phyloP scores from a whole-genome alignment of 2,888 invertebrate species.

The Timandra comae region DNA sequence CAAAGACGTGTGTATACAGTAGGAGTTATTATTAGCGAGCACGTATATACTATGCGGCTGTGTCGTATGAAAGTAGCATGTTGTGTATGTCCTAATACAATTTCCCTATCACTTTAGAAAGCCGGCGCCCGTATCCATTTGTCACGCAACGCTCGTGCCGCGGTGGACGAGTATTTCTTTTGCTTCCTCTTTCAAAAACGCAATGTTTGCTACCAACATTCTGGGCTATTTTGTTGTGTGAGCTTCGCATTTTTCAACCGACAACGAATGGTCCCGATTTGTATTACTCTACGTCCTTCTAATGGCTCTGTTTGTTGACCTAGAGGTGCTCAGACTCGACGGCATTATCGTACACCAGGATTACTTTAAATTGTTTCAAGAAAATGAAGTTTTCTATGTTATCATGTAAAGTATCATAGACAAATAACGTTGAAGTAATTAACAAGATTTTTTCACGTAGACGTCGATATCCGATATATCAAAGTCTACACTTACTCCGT shows the following conservation, averaged over 20 bases:
- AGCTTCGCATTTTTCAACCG: constrained; percentile 53
- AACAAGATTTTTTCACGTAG: too few relatives aligned
- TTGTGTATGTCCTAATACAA: constrained; percentile 1
- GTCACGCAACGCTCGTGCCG: constrained; percentile 27
- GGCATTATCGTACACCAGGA: too few relatives aligned
- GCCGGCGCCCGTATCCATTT: constrained; percentile 32
- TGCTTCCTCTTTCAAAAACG: constrained; percentile 35
- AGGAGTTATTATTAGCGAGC: too few relatives aligned
- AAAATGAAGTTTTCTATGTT: too few relatives aligned
- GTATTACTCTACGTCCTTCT: constrained; percentile 36
- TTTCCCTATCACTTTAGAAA: constrained; percentile 19
- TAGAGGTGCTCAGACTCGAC: constrained; percentile 10
- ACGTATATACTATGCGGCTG: neutral
- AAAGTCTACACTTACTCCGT: constrained; percentile 1
- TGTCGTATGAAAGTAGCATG: neutral
- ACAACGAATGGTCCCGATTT: constrained; percentile 54
- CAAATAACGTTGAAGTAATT: too few relatives aligned
- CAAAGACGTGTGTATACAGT: too few relatives aligned
- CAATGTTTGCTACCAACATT: constrained; percentile 37
- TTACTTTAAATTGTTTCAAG: constrained; percentile 3
- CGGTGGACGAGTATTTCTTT: constrained; percentile 29
- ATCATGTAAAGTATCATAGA: too few relatives aligned
- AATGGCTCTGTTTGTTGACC: constrained; percentile 15
- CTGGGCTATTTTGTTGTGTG: constrained; percentile 43
- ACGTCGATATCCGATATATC: too few relatives aligned